Base-by-base conservation (phyloP, 2,797 vertebrate species). In the Bovichtus diacanthus region DNA sequence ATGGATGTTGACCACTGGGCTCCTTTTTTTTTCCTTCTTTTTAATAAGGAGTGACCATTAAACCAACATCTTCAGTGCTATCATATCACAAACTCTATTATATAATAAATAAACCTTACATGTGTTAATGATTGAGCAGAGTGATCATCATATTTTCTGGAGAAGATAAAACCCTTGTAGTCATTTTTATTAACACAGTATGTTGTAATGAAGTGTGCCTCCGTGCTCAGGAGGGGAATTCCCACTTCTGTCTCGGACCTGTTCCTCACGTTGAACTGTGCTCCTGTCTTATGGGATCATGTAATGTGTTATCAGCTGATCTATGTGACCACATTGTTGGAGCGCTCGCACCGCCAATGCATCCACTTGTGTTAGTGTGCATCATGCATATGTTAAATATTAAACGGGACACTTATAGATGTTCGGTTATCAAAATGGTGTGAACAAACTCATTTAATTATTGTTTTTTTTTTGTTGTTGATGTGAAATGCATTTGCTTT, bases 261-360 rank as follows among this genome's bases (percentile, higher is more conserved):
- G 9, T 23, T 47, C 51, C 47, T 27, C 34, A 9, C 41, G 39
- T 49, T 62, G 60, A 61, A 63, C 65, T 61, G 34, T 83, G 66
- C 69, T 75, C 74, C 38, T 58, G 43, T 87, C 73, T 51, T 50
- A 68, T 44, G 50, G 59, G 58, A 67, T 81, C 76, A 58, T 31
- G 23, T 49, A 2, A 12, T 7, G 43, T 68, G 64, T 55, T 39
- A 69, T 74, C 70, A 78, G 64, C 76, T 76, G 60, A 71, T 79
- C 53, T 62, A 2, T 36, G 61, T 66, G 68, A 65, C 55, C 74
- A 68, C 60, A 47, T 55, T 10, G 27, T 71, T 46, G 12, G 44
- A 70, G 43, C 51, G 64, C 55, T 77, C 56, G 56, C 66, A 38
- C 83, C 67, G 64, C 21, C 62, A 39, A 55, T 83, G 79, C 70